Conservation (phyloP, 1,140 invertebrate genomes). For the Pteromalus puparum region DNA sequence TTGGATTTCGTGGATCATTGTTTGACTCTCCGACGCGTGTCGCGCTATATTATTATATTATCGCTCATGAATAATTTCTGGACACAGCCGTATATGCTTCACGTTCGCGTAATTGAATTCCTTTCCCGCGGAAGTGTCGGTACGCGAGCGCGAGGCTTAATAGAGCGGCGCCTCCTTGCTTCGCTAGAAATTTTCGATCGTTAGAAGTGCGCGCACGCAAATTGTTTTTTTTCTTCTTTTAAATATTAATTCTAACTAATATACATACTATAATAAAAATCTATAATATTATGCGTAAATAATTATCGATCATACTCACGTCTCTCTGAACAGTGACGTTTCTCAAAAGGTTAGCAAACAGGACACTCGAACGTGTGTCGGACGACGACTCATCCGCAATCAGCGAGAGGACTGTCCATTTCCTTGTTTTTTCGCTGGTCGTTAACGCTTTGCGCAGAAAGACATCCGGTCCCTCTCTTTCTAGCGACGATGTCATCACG, state of each 20-base stretch:
- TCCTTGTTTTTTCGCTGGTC: neutral
- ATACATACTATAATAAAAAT: no score
- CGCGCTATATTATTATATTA: neutral
- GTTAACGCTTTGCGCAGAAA: neutral
- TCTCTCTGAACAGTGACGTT: neutral
- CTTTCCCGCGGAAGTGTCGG: conserved; percentile 26
- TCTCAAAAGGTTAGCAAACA: neutral
- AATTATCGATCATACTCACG: neutral
- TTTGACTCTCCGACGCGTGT: neutral
- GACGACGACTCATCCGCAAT: neutral
- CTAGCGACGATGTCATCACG: neutral
- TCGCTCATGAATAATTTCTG: conserved; percentile 24
- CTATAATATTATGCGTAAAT: no score
- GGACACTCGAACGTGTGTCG: no score
- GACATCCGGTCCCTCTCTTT: neutral
- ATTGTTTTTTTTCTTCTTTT: neutral
- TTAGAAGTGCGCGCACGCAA: conserved; percentile 45
- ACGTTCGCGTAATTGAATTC: conserved; percentile 36
- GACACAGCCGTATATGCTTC: neutral
- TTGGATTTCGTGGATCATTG: conserved; percentile 23
- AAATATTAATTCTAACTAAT: no score
- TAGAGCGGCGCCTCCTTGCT: conserved; percentile 60
- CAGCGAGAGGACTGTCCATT: neutral
- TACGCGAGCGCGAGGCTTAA: conserved; percentile 48
- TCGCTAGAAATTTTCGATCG: conserved; percentile 64